Evolutionary conservation across 2,113 vertebrate genomes (phyloP).

Genomic region (Pontoporia blainvillei): DNA sequence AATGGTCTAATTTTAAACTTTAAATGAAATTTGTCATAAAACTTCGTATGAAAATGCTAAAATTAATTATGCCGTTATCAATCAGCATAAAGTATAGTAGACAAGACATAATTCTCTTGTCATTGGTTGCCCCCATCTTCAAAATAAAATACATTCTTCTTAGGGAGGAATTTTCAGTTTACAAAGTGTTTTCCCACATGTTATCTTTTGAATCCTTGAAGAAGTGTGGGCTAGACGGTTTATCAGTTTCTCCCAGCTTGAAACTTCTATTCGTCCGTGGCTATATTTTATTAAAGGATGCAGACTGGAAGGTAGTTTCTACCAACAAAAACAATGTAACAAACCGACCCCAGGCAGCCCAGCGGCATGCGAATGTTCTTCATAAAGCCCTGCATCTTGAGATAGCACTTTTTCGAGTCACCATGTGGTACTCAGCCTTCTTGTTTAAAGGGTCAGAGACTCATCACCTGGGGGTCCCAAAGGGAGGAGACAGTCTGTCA

Average conservation of each 20-base stretch:
- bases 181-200: neutral
- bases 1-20: neutral
- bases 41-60: neutral
- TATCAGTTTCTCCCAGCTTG: neutral
- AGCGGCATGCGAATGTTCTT: neutral
- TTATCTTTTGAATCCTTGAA: neutral
- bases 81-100: neutral
- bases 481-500: slow-evolving; percentile 66
- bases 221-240: neutral
- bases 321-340: neutral
- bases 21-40: neutral
- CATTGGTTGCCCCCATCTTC: neutral
- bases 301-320: neutral
- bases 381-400: slow-evolving; percentile 24
- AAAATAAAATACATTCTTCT: neutral
- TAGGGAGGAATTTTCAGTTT: neutral
- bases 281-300: neutral
- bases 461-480: slow-evolving; percentile 19
- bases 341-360: neutral
- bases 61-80: neutral
- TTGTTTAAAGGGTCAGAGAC: slow-evolving; percentile 47
- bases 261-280: neutral
- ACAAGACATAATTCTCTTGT: neutral
- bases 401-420: slow-evolving; percentile 21
- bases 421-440: slow-evolving; percentile 54